phyloP scores from a whole-genome alignment of 2,797 vertebrate genomes.

The Coregonus sp. region DNA sequence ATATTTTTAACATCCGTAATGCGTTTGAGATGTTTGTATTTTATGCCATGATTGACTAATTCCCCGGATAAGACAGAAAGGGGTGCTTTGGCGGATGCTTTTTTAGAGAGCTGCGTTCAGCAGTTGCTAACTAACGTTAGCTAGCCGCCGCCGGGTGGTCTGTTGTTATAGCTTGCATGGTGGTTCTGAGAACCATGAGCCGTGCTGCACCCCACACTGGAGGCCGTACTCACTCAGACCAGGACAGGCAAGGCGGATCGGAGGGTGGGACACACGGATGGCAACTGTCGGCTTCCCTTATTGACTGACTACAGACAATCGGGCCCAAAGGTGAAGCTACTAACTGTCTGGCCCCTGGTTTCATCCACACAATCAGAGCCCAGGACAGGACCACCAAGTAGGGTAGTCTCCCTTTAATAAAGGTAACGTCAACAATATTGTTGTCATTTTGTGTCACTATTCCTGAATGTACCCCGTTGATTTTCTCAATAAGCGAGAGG shows the following conservation, averaged over 20 bases:
- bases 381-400: neutral
- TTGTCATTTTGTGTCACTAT: neutral
- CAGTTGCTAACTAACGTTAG: conserved; percentile 44
- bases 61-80: neutral
- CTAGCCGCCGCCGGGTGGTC: conserved; percentile 16
- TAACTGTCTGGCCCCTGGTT: neutral
- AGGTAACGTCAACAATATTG: neutral
- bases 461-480: too few species aligned
- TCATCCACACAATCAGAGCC: neutral
- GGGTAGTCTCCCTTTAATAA: neutral
- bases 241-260: conserved; percentile 55
- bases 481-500: neutral
- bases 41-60: conserved; percentile 44
- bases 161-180: conserved; percentile 30
- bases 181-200: conserved; percentile 47
- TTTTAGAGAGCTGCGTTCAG: conserved; percentile 2
- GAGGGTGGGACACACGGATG: conserved; percentile 39
- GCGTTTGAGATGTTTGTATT: neutral
- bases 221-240: conserved; percentile 42
- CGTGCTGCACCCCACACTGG: conserved; percentile 51
- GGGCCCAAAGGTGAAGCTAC: conserved; percentile 18
- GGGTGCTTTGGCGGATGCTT: conserved; percentile 1
- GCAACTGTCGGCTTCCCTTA: conserved; percentile 22
- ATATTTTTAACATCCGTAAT: neutral
- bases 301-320: conserved; percentile 15